Evolutionary conservation across 2,113 vertebrate genomes (phyloP), one percentile per base, ranked within the genome.

Genomic region (Oophaga pumilio): DNA sequence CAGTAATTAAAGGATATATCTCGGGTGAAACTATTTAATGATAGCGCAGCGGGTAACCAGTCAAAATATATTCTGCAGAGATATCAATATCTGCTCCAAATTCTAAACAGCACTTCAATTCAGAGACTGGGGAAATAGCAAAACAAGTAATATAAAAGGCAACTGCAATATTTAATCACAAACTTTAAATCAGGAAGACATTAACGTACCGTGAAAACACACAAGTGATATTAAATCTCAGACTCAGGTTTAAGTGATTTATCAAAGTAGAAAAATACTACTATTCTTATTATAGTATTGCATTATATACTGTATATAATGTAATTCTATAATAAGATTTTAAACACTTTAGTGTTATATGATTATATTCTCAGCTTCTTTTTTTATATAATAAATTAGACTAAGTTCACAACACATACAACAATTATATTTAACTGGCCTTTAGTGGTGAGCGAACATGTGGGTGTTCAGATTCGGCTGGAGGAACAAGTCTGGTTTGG

Each of bases 81-180:
- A 82, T 82, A 82, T 82, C 80, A 82, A 66, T 82, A 60, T 82
- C 80, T 82, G 43, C 50, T 82, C 80, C 80, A 68, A 82, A 82
- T 82, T 82, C 28, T n/a, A 82, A 66, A 68, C 80, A 82, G 33
- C 62, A 68, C 60, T 82, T 82, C 60, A 82, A n/a, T 24, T 49
- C 80, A 82, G 80, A 82, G 49, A 52, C 80, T 82, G 64, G 80
- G 80, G 80, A 68, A 82, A 82, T 82, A 82, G 80, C 60, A 68
- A 82, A 66, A 24, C 62, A 66, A 82, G 80, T 82, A 52, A 82
- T 52, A 82, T 50, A 68, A 82, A 82, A 68, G 33, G 33, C 60
- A 82, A 82, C 59, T 66, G 80, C 60, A 82, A 82, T 82, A 82
- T 82, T 82, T 82, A 82, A 82, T 82, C 80, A 52, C 57, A 82